Base-by-base conservation (phyloP, 2,888 invertebrate genomes). In the Platerodrilus igneus region DNA sequence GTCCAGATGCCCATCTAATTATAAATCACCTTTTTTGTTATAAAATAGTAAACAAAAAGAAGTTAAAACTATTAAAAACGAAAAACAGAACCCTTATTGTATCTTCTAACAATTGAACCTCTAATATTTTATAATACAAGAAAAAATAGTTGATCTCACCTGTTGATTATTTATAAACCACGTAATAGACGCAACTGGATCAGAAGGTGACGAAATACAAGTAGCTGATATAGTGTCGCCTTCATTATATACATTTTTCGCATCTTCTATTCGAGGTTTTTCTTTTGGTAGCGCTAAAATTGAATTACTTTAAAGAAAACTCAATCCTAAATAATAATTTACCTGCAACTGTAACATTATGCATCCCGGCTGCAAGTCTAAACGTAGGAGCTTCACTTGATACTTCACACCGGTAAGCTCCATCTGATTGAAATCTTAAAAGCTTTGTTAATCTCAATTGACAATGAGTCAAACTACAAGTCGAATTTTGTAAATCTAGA, bases 331-430 rank as follows among this genome's bases (percentile, higher is more conserved):
- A n/a, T n/a, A n/a, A n/a, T n/a, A n/a, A n/a, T n/a, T 56, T 54
- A 74, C 74, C 72, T 55, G 71, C 68, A 37, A 74, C 69, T n/a
- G 71, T 73, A 69, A 74, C 69, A 51, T 73, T 72, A 41, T 65
- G 66, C 37, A 73, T 73, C 48, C 70, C 69, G 8, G 73, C 72
- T 1, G 73, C 75, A 43, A 77, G 62, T 48, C 74, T 66, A 54
- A 78, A 78, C 42, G 74, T 71, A 5, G 78, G 78, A 2, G 75
- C 74, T 62, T 79, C 77, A 26, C 75, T 74, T 39, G 78, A 78
- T 25, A 79, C 75, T 59, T 79, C 79, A 55, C 79, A 79, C 32
- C 76, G 66, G 58, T 78, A 79, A 19, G 69, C 68, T 11, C 79
- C 79, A 10, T 62, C 58, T 38, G n/a, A n/a, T n/a, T n/a, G n/a